These are phyloP conservation scores for Siniperca knerii DNA, from an alignment of 2,113 vertebrate genomes.

Conservation along the genomic window DNA sequence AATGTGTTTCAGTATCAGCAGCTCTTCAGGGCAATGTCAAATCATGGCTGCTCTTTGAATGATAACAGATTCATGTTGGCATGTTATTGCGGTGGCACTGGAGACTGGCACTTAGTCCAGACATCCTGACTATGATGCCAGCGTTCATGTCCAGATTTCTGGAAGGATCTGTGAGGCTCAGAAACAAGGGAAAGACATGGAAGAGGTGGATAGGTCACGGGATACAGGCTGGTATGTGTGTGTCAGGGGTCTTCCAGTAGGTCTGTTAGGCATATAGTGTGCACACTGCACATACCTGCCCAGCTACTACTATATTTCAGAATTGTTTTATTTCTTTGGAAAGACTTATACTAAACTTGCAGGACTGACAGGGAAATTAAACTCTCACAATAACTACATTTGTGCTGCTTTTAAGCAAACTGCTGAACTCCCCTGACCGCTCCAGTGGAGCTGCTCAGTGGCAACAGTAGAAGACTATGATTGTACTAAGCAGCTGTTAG, in stretches of 20 bases:
- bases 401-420: constrained; percentile 43
- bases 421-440: constrained; percentile 50
- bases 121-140: constrained; percentile 31
- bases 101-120: constrained; percentile 15
- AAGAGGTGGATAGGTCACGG: constrained; percentile 5
- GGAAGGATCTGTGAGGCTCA: constrained; percentile 26
- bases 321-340: constrained; percentile 13
- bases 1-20: constrained; percentile 31
- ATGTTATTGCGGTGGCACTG: neutral
- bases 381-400: constrained; percentile 31
- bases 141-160: constrained; percentile 25
- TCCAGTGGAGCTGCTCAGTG: constrained; percentile 51
- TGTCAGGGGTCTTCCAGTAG: neutral
- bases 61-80: constrained; percentile 53
- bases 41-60: constrained; percentile 42
- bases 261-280: neutral
- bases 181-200: neutral
- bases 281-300: neutral
- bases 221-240: neutral
- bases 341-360: constrained; percentile 17
- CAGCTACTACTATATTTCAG: neutral
- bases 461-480: constrained; percentile 17
- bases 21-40: constrained; percentile 31
- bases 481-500: constrained; percentile 35
- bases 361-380: constrained; percentile 29